Percentiles rank a stretch among this genome's conserved stretches.
These are phyloP conservation scores for Osmerus eperlanus DNA, from an alignment of 2,113 vertebrate genomes.

Conservation along the genomic window DNA sequence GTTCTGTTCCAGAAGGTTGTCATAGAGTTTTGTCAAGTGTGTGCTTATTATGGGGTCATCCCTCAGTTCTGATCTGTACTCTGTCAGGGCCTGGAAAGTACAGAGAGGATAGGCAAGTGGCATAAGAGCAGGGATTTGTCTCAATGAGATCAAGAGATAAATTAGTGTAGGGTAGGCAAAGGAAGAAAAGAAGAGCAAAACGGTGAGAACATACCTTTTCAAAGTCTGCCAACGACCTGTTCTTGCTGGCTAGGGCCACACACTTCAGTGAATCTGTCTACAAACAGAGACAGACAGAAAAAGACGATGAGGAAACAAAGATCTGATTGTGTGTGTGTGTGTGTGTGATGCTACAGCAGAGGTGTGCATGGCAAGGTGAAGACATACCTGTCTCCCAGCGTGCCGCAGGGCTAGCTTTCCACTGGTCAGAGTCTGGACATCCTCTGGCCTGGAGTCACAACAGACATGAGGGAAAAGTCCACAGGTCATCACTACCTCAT, in stretches of 20 bases:
- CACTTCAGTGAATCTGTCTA: conserved; percentile 94
- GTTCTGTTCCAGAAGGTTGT: conserved; percentile 96
- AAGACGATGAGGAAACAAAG: neutral
- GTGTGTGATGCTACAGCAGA: neutral
- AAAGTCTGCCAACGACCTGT: conserved; percentile 93
- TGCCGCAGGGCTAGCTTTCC: conserved; percentile 92
- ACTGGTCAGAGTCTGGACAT: conserved; percentile 89
- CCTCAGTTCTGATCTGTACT: conserved; percentile 91
- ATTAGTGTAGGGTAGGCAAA: neutral
- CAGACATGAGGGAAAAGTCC: neutral
- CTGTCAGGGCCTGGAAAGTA: conserved; percentile 78
- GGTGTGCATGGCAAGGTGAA: neutral
- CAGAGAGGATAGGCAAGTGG: neutral
- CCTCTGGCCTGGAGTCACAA: conserved; percentile 80
- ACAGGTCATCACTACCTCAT: neutral
- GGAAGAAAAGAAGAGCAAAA: neutral
- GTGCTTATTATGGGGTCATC: conserved; percentile 95
- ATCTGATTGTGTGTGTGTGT: neutral
- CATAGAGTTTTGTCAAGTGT: conserved; percentile 90
- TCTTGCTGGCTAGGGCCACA: conserved; percentile 95
- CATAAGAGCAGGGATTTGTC: neutral
- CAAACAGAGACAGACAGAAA: conserved; percentile 28
- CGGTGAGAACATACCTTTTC: conserved; percentile 80
- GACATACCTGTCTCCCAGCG: conserved; percentile 87
- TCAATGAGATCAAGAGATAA: neutral